These are phyloP conservation scores for Phania funesta DNA, from an alignment of 2,888 invertebrate genomes.

Conservation along the genomic window DNA sequence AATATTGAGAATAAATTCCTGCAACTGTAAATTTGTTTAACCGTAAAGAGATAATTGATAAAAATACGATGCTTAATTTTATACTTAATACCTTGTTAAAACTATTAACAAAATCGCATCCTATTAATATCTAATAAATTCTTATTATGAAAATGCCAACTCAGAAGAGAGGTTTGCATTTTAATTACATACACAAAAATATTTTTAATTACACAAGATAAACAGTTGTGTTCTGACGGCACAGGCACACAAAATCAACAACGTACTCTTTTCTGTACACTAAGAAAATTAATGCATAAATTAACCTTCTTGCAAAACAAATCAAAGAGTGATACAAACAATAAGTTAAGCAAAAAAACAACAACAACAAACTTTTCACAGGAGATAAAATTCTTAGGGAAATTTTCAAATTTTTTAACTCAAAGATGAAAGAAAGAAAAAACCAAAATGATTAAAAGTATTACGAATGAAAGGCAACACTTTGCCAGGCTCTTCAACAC, in stretches of 20 bases:
- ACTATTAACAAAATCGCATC: constrained; percentile 1
- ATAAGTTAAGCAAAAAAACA: constrained; percentile 14
- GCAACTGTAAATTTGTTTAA: no score
- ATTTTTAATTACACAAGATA: constrained; percentile 66
- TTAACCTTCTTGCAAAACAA: constrained; percentile 69
- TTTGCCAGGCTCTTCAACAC: constrained; percentile 62
- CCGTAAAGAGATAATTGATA: no score
- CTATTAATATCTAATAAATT: constrained; percentile 47
- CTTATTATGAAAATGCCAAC: constrained; percentile 39
- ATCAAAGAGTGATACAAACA: constrained; percentile 54
- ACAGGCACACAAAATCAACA: no score
- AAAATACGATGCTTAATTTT: no score
- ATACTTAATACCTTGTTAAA: no score
- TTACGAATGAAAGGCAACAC: neutral
- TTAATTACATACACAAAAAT: constrained; percentile 24
- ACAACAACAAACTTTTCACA: constrained; percentile 55
- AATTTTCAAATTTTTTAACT: no score
- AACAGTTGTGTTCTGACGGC: constrained; percentile 60
- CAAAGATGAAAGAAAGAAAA: constrained; percentile 29
- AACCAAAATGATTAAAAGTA: constrained; percentile 6
- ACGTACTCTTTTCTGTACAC: constrained; percentile 8
- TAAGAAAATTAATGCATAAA: constrained; percentile 70
- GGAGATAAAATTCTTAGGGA: constrained; percentile 61
- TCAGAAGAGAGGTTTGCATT: neutral
- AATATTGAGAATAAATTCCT: no score